Evolutionary conservation across 2,113 vertebrate species (phyloP).

Genomic region (Scomber scombrus): DNA sequence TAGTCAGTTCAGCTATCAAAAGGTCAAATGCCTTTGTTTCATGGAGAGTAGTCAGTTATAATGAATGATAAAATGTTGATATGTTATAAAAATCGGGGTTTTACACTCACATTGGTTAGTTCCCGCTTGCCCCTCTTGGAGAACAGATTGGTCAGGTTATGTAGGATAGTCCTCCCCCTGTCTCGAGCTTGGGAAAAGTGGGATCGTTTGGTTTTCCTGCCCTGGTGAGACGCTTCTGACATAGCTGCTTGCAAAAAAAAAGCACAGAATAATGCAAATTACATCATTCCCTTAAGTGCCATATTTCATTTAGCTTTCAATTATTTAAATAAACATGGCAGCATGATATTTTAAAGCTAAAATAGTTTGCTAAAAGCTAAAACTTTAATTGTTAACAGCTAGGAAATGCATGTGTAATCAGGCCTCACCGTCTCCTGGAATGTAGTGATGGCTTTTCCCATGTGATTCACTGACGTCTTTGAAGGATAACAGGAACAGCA

Average conservation of each 20-base stretch:
- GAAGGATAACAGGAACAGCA: conserved; percentile 96
- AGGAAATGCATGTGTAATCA: neutral
- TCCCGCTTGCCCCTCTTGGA: conserved; percentile 84
- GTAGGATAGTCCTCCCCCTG: conserved; percentile 86
- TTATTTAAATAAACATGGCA: neutral
- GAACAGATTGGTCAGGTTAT: conserved; percentile 88
- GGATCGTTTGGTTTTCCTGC: conserved; percentile 78
- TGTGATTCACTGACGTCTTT: conserved; percentile 93
- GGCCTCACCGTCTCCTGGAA: conserved; percentile 86
- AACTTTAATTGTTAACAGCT: no score
- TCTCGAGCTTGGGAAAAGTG: conserved; percentile 84
- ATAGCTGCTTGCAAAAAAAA: conserved; percentile 40
- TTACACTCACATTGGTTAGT: conserved; percentile 88
- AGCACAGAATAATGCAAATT: neutral
- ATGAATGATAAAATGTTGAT: neutral
- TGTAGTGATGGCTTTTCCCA: conserved; percentile 76
- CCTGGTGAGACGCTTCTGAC: conserved; percentile 81
- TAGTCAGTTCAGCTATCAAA: no score
- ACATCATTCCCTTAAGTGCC: no score
- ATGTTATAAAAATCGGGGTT: neutral
- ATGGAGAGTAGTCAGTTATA: neutral
- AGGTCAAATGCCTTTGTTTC: neutral
- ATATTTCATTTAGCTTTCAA: neutral
- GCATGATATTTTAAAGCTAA: neutral
- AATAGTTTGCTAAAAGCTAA: no score